Percentiles rank a stretch among this genome's conserved stretches.
phyloP scores from a whole-genome alignment of 1,140 invertebrate genomes.

The Eubasilissa regina region DNA sequence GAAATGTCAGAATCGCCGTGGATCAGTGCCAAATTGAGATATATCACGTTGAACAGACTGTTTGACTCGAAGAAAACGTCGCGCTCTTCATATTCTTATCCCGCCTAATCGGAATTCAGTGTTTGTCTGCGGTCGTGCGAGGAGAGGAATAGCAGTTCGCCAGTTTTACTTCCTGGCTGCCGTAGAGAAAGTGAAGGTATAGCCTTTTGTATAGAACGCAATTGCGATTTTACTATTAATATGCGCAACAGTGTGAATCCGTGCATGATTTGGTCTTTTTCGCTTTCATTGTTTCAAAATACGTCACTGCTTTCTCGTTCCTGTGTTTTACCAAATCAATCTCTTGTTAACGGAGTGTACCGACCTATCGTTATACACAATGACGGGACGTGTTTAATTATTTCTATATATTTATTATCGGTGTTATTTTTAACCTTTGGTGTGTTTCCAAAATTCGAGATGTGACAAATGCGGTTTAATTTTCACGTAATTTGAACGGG shows the following conservation, averaged over 20 bases:
- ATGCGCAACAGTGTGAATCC: constrained; percentile 52
- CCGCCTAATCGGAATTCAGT: constrained; percentile 43
- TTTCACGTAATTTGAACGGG: background rate
- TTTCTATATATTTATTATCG: constrained; percentile 16
- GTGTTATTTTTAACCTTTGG: constrained; percentile 44
- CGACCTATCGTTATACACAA: constrained; percentile 33
- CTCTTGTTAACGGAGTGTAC: constrained; percentile 23
- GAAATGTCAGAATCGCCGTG: constrained; percentile 53
- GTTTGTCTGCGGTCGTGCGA: constrained; percentile 24
- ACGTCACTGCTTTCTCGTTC: constrained; percentile 22
- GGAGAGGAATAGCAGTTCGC: constrained; percentile 1
- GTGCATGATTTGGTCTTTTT: constrained; percentile 51
- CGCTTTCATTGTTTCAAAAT: constrained; percentile 39
- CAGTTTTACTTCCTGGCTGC: constrained; percentile 43
- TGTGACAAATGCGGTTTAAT: constrained; percentile 26
- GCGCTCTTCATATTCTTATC: constrained; percentile 29
- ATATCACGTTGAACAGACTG: constrained; percentile 48
- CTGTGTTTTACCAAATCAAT: constrained; percentile 22
- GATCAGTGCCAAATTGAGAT: constrained; percentile 51
- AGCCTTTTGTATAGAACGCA: constrained; percentile 41
- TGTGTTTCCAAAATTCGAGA: constrained; percentile 37
- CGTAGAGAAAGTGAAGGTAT: constrained; percentile 54
- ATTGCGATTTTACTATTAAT: constrained; percentile 47
- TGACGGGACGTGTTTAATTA: constrained; percentile 38
- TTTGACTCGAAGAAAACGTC: constrained; percentile 30